phyloP scores from a whole-genome alignment of 2,113 vertebrate genomes.

The Ginglymostoma cirratum region DNA sequence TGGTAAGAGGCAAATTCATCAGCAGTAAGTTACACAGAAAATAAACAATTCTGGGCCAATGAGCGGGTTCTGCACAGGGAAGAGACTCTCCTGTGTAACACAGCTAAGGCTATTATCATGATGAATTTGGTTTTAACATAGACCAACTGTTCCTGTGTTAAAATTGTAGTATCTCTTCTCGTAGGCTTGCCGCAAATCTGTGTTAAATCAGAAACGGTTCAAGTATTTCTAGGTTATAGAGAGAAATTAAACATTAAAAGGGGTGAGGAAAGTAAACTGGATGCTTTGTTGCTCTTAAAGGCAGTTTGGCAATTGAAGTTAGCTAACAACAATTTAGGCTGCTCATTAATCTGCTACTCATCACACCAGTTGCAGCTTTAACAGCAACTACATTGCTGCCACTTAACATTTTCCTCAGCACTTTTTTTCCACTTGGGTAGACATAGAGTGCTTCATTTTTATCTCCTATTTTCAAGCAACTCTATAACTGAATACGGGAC shows the following conservation, averaged over 20 bases:
- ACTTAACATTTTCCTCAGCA: neutral
- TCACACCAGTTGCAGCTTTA: neutral
- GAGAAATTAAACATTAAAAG: neutral
- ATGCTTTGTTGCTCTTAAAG: neutral
- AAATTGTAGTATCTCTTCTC: constrained; percentile 12
- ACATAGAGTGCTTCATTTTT: neutral
- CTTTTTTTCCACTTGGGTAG: neutral
- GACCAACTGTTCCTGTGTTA: constrained; percentile 28
- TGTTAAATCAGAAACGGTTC: neutral
- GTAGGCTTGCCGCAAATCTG: neutral
- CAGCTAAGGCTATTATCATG: neutral
- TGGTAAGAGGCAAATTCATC: neutral
- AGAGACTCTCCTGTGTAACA: constrained; percentile 26
- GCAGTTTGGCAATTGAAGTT: neutral
- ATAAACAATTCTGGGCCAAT: constrained; percentile 25
- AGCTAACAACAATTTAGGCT: neutral
- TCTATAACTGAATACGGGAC: neutral
- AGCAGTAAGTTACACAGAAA: constrained; percentile 21
- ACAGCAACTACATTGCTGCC: neutral
- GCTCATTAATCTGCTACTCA: neutral
- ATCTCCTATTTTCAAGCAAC: neutral
- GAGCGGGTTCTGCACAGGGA: neutral
- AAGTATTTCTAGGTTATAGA: neutral
- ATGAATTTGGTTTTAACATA: constrained; percentile 12
- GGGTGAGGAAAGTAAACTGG: neutral